Evolutionary conservation across 2,888 invertebrate species (phyloP).

Genomic region (Drosophila paramelanica): DNA sequence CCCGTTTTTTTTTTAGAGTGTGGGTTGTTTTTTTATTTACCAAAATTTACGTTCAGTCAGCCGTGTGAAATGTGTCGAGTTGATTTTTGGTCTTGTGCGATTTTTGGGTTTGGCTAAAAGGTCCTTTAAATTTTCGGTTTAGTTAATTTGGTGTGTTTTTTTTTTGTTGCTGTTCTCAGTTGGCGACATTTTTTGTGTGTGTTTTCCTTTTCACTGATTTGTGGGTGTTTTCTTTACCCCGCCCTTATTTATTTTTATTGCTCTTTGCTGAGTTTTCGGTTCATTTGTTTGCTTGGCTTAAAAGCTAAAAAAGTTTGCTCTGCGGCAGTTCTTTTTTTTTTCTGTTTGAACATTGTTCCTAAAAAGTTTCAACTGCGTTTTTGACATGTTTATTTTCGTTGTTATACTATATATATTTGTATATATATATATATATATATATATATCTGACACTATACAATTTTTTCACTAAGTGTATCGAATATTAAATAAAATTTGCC

Average conservation of each 20-base stretch:
- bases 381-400: not conserved
- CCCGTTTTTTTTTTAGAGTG: constrained; percentile 1
- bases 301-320: constrained; percentile 18
- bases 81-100: constrained; percentile 67
- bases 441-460: not conserved
- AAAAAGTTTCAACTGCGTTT: not conserved
- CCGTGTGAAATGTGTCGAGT: constrained; percentile 67
- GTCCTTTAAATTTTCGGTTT: constrained; percentile 42
- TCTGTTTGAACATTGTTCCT: constrained; percentile 2
- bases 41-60: constrained; percentile 72
- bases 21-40: constrained; percentile 3
- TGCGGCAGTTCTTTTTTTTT: not conserved
- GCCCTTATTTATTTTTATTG: constrained; percentile 25
- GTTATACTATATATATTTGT: not conserved
- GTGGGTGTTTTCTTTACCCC: constrained; percentile 6
- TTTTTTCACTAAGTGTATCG: not conserved
- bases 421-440: not conserved
- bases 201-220: constrained; percentile 64
- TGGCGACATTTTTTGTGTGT: constrained; percentile 41
- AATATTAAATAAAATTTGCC: not conserved
- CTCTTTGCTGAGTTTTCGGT: constrained; percentile 45
- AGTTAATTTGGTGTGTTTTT: constrained; percentile 61
- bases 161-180: not conserved
- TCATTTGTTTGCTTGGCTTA: constrained; percentile 47
- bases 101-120: constrained; percentile 31